Evolutionary conservation across 2,888 invertebrate species (phyloP).

Genomic region (Girardia tigrina): DNA sequence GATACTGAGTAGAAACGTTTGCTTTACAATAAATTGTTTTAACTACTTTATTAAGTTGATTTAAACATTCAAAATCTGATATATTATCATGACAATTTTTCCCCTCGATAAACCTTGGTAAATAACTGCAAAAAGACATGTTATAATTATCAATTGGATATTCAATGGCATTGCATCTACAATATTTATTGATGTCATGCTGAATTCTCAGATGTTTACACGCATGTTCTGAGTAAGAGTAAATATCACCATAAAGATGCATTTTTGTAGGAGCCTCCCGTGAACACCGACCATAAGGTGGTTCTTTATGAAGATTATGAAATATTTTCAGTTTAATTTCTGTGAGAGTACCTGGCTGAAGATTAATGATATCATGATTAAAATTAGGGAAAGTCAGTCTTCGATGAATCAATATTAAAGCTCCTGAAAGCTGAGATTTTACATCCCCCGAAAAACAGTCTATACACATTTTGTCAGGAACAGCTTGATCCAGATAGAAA

Average conservation of each 20-base stretch:
- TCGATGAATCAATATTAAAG: constrained; percentile 34
- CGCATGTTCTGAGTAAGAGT: constrained; percentile 34
- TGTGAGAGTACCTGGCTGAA: constrained; percentile 37
- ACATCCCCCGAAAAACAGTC: constrained; percentile 36
- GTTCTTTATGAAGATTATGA: constrained; percentile 36
- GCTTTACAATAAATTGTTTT: constrained; percentile 31
- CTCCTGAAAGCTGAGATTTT: constrained; percentile 36
- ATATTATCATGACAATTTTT: not conserved
- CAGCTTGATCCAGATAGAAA: constrained; percentile 35
- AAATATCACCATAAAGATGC: not conserved
- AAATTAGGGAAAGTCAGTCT: constrained; percentile 35
- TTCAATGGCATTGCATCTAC: constrained; percentile 36
- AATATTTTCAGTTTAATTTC: constrained; percentile 36
- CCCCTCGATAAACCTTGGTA: constrained; percentile 30
- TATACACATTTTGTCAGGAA: constrained; percentile 28
- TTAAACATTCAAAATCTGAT: not conserved
- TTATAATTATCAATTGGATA: constrained; percentile 33
- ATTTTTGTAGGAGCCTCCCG: constrained; percentile 29
- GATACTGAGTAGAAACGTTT: constrained; percentile 28
- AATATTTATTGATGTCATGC: constrained; percentile 32
- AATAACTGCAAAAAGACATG: constrained; percentile 28
- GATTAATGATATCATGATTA: constrained; percentile 35
- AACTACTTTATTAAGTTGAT: constrained; percentile 29
- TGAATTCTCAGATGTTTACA: constrained; percentile 30
- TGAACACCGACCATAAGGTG: constrained; percentile 37